Conservation (phyloP, 2,888 invertebrate species). For the Napeogenes inachia region DNA sequence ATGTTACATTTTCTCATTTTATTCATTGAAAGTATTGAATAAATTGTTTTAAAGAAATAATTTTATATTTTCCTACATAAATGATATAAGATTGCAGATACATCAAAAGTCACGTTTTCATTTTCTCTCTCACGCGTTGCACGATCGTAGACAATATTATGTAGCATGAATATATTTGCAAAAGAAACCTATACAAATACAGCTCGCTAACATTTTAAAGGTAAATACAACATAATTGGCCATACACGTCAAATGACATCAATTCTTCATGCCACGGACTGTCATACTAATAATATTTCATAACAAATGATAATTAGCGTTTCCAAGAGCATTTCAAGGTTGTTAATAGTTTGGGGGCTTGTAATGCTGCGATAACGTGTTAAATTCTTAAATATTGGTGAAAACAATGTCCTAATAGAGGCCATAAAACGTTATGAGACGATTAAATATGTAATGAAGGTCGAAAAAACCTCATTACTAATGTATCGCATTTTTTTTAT, state of each 20-base stretch:
- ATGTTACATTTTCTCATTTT: no score
- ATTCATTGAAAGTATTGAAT: no score
- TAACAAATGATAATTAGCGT: slow-evolving; percentile 8
- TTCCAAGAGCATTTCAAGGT: slow-evolving; percentile 14
- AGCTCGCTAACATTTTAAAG: slow-evolving; percentile 8
- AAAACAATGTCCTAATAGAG: no score
- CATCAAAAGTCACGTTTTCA: slow-evolving; percentile 26
- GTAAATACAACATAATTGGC: slow-evolving; percentile 22
- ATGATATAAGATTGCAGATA: slow-evolving; percentile 14
- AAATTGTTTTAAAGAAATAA: not conserved
- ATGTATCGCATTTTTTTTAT: no score
- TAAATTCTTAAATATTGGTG: no score
- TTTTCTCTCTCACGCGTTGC: slow-evolving; percentile 23
- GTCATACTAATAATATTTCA: slow-evolving; percentile 13
- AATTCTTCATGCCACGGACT: slow-evolving; percentile 5
- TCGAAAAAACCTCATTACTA: no score
- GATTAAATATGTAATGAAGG: no score
- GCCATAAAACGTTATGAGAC: no score
- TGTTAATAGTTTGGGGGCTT: slow-evolving; percentile 16
- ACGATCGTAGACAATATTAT: slow-evolving; percentile 19
- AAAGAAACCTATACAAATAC: slow-evolving; percentile 1
- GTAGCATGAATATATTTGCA: slow-evolving; percentile 12
- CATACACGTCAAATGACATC: slow-evolving; percentile 20
- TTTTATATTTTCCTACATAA: slow-evolving; percentile 8
- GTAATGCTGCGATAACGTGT: slow-evolving; percentile 1